Evolutionary conservation across 1,140 invertebrate species (phyloP), one percentile per base, ranked within the genome.

Genomic region (Grapholita molesta): DNA sequence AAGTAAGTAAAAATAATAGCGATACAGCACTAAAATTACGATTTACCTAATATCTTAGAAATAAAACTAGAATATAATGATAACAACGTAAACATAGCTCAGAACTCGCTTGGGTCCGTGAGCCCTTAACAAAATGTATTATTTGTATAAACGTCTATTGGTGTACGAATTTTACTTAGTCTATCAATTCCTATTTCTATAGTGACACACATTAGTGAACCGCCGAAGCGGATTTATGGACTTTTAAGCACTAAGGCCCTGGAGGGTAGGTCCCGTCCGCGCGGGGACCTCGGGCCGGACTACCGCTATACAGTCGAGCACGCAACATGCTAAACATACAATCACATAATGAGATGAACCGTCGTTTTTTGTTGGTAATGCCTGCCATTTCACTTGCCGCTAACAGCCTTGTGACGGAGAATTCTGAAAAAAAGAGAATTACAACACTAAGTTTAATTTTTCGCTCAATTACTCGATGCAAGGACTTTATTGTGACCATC

Each of bases 171-270:
- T 74, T 88, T 83, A 85, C 86, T 86, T 91, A 89, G 66, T 73
- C 89, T 89, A 91, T 80, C 89, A 88, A 91, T 90, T 90, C 90
- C 89, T 88, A 90, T 90, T 76, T 75, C 86, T 89, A 89, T 72
- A 83, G 78, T 82, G 78, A 77, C 76, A 77, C 76, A 78, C 80
- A 71, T 70, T 75, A 33, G 28, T 25, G 57, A 67, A 38, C 42
- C 67, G 70, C 73, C 33, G 30, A 42, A 25, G 30, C 35, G 55
- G 55, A 15, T 15, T 61, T 61, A 25, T 61, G 55, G 25, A 61
- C 55, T 32, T 61, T 48, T 61, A 61, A 61, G 55, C 55, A 61
- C 55, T 61, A 28, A 61, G 24, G 25, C 55, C 55, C 42, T 8
- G 42, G 55, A 61, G 55, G 12, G 23, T n/a, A 57, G 24, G 53